Evolutionary conservation across 2,113 vertebrate genomes (phyloP).

Genomic region (Hemibagrus wyckioides): DNA sequence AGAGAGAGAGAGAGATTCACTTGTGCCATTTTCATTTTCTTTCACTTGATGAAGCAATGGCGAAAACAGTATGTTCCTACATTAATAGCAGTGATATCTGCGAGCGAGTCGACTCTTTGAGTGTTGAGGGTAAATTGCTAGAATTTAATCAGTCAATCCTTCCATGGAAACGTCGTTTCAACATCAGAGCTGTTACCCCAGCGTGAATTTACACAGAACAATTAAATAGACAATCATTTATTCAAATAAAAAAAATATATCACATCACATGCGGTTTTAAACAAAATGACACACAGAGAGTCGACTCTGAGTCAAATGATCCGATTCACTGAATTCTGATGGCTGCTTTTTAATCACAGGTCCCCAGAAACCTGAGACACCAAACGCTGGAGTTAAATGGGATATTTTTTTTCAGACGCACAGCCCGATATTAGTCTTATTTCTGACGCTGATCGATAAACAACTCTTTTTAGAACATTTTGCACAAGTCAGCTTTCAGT

Average conservation of each 20-base stretch:
- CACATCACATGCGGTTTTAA: no score
- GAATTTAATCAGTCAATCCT: no score
- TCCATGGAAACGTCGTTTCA: no score
- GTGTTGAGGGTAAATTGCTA: no score
- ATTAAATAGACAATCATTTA: no score
- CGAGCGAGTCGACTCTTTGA: no score
- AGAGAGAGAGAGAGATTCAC: not conserved
- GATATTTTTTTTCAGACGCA: not conserved
- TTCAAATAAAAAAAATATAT: no score
- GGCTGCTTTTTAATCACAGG: no score
- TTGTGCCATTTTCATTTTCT: not conserved
- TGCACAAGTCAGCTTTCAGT: not conserved
- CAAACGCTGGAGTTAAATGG: not conserved
- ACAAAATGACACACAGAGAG: not conserved
- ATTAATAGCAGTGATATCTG: no score
- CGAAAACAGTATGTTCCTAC: not conserved
- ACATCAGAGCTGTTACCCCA: no score
- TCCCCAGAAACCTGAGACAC: not conserved
- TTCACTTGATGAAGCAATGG: not conserved
- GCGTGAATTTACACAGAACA: no score
- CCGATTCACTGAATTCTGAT: not conserved
- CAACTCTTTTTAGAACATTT: not conserved
- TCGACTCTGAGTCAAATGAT: not conserved
- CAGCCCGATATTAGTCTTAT: not conserved
- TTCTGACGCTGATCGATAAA: not conserved